Evolutionary conservation across 2,888 invertebrate genomes (phyloP), one percentile per base, ranked within the genome.

Genomic region (Scelioninae gen. 1): DNA sequence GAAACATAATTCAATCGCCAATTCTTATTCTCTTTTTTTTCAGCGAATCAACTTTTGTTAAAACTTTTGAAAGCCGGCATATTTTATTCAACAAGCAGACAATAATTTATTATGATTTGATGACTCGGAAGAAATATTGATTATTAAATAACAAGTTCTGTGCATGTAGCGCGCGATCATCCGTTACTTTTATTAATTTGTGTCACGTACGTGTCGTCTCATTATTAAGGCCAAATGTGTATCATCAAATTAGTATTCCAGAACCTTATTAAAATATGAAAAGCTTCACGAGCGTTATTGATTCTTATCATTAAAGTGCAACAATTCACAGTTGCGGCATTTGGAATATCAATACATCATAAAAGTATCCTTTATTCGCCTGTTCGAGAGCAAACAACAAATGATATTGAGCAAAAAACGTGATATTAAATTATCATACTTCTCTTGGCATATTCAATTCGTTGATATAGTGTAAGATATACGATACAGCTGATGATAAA

Each of bases 401-500:
- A 71, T 71, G 81, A 71, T 76, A 60, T 60, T 55, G 71, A 76
- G 71, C 71, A 76, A 76, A 80, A 77, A 76, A 71, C 49, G 71
- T 55, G 60, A 69, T 71, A 71, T 65, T 65, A 58, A 82, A 76
- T 76, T 76, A 82, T 82, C 76, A 72, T 65, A 81, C 81, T 51
- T 71, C 76, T 76, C 81, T 76, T 76, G 47, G 53, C 60, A 51
- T 68, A 75, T 69, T 68, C 74, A 69, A 62, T 58, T 74, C 68
- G 79, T 68, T 74, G 72, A 80, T n/a, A n/a, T 74, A 66, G 68
- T 53, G 68, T 74, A 80, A 80, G 78, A 79, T 78, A 78, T 78
- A 72, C 49, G 71, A n/a, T 43, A 40, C 53, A 32, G 58, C 60
- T 65, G 65, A 79, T 79, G 66, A 79, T 79, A 56, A 72, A 72